Conservation (phyloP, 2,113 vertebrate genomes). For the Aspidoscelis tigris region DNA sequence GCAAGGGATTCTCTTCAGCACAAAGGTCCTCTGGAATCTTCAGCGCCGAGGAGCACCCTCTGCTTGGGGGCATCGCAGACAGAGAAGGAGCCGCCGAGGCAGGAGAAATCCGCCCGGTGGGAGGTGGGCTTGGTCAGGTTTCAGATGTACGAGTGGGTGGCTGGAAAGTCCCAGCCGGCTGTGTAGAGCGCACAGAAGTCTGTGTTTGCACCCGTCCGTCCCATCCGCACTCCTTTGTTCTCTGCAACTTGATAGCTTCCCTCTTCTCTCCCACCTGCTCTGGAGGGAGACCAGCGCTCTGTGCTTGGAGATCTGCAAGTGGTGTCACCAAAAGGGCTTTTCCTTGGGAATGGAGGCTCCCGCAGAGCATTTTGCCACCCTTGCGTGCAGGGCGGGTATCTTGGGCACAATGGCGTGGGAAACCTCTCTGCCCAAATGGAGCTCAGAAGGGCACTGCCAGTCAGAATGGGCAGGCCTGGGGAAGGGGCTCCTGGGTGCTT, state of each 20-base stretch:
- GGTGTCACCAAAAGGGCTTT: no score
- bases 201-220: background rate
- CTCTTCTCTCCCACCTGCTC: no score
- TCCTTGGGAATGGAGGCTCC: no score
- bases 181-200: no score
- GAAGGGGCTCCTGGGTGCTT: no score
- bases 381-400: no score
- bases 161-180: slow-evolving; percentile 21
- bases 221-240: background rate
- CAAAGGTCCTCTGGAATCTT: no score
- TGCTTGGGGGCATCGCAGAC: rapidly evolving
- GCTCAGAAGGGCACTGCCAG: background rate
- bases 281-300: no score
- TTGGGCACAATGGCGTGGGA: no score
- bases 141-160: background rate
- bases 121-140: background rate
- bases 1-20: no score
- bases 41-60: rapidly evolving
- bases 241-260: background rate
- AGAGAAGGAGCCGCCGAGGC: background rate
- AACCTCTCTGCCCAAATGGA: background rate
- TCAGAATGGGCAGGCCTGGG: background rate
- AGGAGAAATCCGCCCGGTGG: rapidly evolving
- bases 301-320: no score
- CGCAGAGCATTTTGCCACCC: no score